phyloP scores from a whole-genome alignment of 2,888 invertebrate genomes.

The Nomada flava region DNA sequence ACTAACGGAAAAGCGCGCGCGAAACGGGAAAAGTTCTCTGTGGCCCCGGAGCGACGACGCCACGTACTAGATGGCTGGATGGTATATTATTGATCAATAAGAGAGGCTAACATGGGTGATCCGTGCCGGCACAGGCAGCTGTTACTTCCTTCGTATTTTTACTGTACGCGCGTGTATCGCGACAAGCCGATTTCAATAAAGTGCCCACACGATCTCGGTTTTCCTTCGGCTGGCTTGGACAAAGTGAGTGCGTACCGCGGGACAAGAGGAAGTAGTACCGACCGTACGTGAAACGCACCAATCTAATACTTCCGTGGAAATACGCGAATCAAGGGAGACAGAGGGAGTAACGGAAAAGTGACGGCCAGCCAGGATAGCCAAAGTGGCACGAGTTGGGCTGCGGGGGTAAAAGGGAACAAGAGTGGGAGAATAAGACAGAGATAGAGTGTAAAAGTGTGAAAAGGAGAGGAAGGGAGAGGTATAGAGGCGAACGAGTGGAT shows the following conservation, averaged over 20 bases:
- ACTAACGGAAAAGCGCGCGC: conserved; percentile 42
- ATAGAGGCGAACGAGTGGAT: conserved; percentile 21
- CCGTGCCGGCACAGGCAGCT: conserved; percentile 81
- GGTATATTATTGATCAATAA: conserved; percentile 83
- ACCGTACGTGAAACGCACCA: conserved; percentile 54
- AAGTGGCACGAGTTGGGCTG: conserved; percentile 21
- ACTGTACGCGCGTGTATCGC: conserved; percentile 69
- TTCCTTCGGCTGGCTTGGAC: not conserved
- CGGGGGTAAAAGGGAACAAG: conserved; percentile 20
- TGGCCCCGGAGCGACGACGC: conserved; percentile 71
- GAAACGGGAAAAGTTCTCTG: conserved; percentile 45
- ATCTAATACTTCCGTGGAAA: conserved; percentile 49
- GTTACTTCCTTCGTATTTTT: conserved; percentile 80
- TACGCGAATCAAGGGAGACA: conserved; percentile 52
- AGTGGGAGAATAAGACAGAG: not conserved
- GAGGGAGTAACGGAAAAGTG: conserved; percentile 55
- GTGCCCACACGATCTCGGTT: conserved; percentile 39
- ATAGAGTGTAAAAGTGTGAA: conserved; percentile 19
- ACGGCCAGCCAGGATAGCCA: conserved; percentile 29
- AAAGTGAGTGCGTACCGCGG: conserved; percentile 13
- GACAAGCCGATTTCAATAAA: conserved; percentile 45
- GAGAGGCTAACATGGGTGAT: conserved; percentile 79
- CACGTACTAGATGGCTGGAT: conserved; percentile 78
- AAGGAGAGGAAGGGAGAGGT: conserved; percentile 19
- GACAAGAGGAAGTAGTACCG: conserved; percentile 23